phyloP scores from a whole-genome alignment of 2,888 invertebrate species.

The Cheiracanthium punctorium region DNA sequence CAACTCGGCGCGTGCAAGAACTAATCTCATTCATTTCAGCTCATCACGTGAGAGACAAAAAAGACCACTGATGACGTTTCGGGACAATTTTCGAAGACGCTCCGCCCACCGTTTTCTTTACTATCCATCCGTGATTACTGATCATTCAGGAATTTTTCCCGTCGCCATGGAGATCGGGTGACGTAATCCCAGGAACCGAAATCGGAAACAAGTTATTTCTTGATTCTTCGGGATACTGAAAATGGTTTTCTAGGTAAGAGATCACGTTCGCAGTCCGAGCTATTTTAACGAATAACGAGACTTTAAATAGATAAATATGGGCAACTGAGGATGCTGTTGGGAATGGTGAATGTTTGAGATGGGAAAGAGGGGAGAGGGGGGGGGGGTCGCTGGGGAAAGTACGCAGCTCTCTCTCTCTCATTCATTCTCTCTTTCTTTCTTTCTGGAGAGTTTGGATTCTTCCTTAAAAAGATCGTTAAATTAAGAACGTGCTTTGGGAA shows the following conservation, averaged over 20 bases:
- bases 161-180: constrained; percentile 42
- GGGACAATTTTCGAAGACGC: constrained; percentile 28
- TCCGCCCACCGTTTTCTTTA: constrained; percentile 41
- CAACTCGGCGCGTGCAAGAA: too few relatives aligned
- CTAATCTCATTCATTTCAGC: neutral
- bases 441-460: too few relatives aligned
- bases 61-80: constrained; percentile 46
- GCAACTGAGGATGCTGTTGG: neutral
- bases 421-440: too few relatives aligned
- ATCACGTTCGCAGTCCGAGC: neutral
- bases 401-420: too few relatives aligned
- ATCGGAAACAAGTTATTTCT: neutral
- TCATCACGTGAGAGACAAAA: neutral
- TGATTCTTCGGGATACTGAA: neutral
- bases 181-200: constrained; percentile 31
- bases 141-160: constrained; percentile 57
- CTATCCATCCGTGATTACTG: constrained; percentile 50
- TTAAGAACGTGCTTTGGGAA: too few relatives aligned
- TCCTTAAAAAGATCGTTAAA: too few relatives aligned
- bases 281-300: neutral
- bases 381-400: too few relatives aligned
- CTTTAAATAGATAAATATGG: neutral
- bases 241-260: neutral
- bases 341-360: too few relatives aligned
- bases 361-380: too few relatives aligned